Conservation (phyloP, 2,888 invertebrate genomes). For the Reticulitermes lucifugus region DNA sequence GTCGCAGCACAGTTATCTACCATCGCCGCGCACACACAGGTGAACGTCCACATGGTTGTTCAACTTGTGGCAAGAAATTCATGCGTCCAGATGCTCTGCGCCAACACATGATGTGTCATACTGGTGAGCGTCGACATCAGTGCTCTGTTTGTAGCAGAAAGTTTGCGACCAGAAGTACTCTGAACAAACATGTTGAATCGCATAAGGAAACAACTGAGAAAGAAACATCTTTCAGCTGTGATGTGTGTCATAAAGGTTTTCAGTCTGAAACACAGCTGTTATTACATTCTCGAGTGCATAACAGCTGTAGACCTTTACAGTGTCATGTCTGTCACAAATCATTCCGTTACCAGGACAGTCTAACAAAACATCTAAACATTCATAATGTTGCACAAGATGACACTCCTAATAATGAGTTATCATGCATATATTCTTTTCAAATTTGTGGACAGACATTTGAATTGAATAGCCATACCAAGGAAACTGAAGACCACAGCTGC, state of each 20-base stretch:
- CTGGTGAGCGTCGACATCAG: conserved; percentile 52
- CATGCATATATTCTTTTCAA: conserved; percentile 43
- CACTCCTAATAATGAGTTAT: conserved; percentile 27
- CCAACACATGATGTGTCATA: conserved; percentile 54
- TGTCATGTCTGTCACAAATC: conserved; percentile 46
- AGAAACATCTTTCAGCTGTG: conserved; percentile 30
- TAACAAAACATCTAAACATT: conserved; percentile 46
- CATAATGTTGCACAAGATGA: conserved; percentile 2
- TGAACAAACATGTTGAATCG: conserved; percentile 53
- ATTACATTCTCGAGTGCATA: conserved; percentile 41
- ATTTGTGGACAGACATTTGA: conserved; percentile 41
- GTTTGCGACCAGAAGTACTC: conserved; percentile 54
- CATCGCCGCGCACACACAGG: conserved; percentile 54
- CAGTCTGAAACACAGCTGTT: conserved; percentile 28
- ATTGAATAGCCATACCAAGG: conserved; percentile 6
- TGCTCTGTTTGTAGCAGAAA: conserved; percentile 55
- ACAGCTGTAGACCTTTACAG: conserved; percentile 28
- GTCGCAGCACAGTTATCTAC: conserved; percentile 50
- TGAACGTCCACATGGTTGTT: conserved; percentile 55
- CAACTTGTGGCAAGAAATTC: conserved; percentile 55
- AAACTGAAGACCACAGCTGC: background rate
- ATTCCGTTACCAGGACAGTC: conserved; percentile 46
- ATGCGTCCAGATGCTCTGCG: conserved; percentile 54
- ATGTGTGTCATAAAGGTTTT: conserved; percentile 45
- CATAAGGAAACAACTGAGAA: conserved; percentile 8